These are phyloP conservation scores for Denticeps clupeoides DNA, from an alignment of 2,797 vertebrate species.

Conservation along the genomic window DNA sequence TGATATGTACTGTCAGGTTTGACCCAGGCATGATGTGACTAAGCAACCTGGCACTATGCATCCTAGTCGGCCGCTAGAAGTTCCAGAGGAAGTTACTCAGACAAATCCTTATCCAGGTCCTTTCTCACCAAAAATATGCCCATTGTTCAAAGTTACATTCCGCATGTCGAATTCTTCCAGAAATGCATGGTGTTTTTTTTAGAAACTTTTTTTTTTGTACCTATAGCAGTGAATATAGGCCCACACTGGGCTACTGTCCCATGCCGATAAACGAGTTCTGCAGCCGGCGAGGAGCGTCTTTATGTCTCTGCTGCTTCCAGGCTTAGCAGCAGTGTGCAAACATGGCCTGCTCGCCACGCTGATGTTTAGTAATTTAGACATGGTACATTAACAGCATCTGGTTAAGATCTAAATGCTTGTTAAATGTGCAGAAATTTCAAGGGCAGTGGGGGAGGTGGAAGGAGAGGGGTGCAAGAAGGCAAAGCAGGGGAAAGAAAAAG, in stretches of 20 bases:
- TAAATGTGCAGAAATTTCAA: slow-evolving; percentile 68
- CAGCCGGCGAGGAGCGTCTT: slow-evolving; percentile 1
- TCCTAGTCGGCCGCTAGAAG: no score
- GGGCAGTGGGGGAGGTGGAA: slow-evolving; percentile 31
- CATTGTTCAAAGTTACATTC: no score
- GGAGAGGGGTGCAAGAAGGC: slow-evolving; percentile 37
- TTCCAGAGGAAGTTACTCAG: no score
- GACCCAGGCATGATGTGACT: no score
- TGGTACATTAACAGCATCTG: slow-evolving; percentile 79
- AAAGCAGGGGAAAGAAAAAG: slow-evolving; percentile 11
- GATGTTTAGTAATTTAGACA: slow-evolving; percentile 80
- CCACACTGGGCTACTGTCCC: background rate
- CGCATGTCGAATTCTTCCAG: no score
- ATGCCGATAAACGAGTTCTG: slow-evolving; percentile 21
- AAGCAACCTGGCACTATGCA: no score
- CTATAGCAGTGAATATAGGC: background rate
- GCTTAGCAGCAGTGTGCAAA: slow-evolving; percentile 50
- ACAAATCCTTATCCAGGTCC: no score
- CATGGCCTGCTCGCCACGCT: slow-evolving; percentile 53
- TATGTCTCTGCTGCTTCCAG: slow-evolving; percentile 58
- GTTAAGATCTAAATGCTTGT: slow-evolving; percentile 79
- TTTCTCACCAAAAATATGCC: no score
- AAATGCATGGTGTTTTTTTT: no score
- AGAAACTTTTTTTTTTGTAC: no score
- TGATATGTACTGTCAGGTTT: no score